These are phyloP conservation scores for Coleophora flavipennella DNA, from an alignment of 2,888 invertebrate genomes.

Conservation along the genomic window DNA sequence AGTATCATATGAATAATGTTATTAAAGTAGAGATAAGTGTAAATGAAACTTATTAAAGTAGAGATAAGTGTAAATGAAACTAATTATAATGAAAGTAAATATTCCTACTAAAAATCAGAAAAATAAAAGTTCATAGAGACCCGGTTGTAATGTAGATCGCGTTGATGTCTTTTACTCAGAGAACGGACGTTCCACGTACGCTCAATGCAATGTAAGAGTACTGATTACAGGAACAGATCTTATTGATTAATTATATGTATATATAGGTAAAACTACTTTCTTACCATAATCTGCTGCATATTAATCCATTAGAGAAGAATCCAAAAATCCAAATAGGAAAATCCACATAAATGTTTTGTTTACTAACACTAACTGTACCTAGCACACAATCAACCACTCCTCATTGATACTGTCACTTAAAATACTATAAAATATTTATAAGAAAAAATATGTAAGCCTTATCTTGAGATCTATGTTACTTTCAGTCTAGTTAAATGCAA, in stretches of 20 bases:
- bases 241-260: no score
- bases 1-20: no score
- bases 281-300: constrained; percentile 41
- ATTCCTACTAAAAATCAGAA: neutral
- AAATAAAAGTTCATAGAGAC: neutral
- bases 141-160: constrained; percentile 29
- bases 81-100: no score
- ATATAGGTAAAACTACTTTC: constrained; percentile 22
- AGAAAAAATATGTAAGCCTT: constrained; percentile 58
- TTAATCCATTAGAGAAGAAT: constrained; percentile 31
- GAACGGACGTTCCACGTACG: constrained; percentile 10
- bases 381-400: constrained; percentile 50
- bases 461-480: constrained; percentile 68
- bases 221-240: no score
- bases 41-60: no score
- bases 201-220: no score
- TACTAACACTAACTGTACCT: constrained; percentile 51
- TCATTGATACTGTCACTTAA: constrained; percentile 62
- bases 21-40: no score
- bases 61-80: no score
- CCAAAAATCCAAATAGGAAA: constrained; percentile 48
- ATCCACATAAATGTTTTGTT: constrained; percentile 46
- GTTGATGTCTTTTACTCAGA: constrained; percentile 63
- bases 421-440: constrained; percentile 27
- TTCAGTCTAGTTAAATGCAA: constrained; percentile 66